Percentiles rank a stretch among this genome's conserved stretches.
These are phyloP conservation scores for Epinotia bilunana DNA, from an alignment of 2,888 invertebrate genomes.

Conservation along the genomic window DNA sequence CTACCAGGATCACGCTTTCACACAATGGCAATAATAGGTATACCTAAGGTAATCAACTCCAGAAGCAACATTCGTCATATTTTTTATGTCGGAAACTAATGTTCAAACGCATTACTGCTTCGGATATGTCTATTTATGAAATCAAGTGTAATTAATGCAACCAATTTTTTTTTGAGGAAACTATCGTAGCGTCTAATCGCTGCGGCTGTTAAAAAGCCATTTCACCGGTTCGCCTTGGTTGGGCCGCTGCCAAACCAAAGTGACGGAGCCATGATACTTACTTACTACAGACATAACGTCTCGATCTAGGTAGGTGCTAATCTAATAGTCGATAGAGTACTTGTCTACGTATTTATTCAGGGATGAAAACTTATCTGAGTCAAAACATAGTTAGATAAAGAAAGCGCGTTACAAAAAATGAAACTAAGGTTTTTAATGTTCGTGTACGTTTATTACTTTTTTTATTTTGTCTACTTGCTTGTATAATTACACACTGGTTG, in stretches of 20 bases:
- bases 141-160: slow-evolving; percentile 23
- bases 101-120: slow-evolving; percentile 15
- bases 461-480: not conserved
- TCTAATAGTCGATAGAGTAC: not conserved
- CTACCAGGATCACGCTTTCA: slow-evolving; percentile 18
- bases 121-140: slow-evolving; percentile 15
- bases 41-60: slow-evolving; percentile 25
- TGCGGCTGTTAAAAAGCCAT: slow-evolving; percentile 26
- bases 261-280: not conserved
- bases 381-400: not conserved
- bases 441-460: not conserved
- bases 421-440: not conserved
- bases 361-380: not conserved
- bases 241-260: not conserved
- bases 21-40: slow-evolving; percentile 45
- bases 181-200: slow-evolving; percentile 10
- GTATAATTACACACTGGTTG: slow-evolving; percentile 3
- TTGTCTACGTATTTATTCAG: not conserved
- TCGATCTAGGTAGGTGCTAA: not conserved
- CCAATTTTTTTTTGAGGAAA: slow-evolving; percentile 23
- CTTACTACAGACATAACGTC: slow-evolving; percentile 17
- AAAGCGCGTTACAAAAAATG: not conserved
- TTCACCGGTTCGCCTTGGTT: slow-evolving; percentile 35
- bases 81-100: slow-evolving; percentile 20
- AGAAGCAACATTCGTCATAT: slow-evolving; percentile 16